phyloP scores from a whole-genome alignment of 2,113 vertebrate species.

The Gambusia affinis region DNA sequence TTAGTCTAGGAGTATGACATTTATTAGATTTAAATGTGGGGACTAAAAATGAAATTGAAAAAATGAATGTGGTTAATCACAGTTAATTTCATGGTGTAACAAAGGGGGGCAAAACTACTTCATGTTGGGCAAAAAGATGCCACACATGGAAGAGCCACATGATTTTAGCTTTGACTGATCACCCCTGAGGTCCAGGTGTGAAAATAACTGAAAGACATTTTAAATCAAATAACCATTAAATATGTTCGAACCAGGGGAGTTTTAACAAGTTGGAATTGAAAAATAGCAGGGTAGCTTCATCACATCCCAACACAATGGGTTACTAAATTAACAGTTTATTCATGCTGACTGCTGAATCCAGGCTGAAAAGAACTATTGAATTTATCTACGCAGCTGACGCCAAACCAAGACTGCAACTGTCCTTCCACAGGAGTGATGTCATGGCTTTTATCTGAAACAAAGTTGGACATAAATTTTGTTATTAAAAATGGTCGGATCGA shows the following conservation, averaged over 20 bases:
- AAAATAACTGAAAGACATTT: background rate
- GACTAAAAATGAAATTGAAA: background rate
- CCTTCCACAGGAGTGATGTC: slow-evolving; percentile 3
- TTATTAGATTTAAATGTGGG: background rate
- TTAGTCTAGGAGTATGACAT: background rate
- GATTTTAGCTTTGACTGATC: background rate
- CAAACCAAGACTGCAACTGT: background rate
- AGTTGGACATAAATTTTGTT: background rate
- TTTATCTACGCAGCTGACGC: background rate
- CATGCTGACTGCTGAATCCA: background rate
- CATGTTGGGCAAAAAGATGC: background rate
- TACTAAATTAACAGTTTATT: slow-evolving; percentile 13
- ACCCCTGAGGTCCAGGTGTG: background rate
- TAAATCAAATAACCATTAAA: background rate
- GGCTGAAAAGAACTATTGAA: background rate
- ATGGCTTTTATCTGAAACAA: background rate
- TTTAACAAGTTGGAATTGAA: background rate
- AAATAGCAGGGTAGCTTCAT: slow-evolving; percentile 1
- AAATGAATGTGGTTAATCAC: background rate
- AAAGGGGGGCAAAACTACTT: background rate
- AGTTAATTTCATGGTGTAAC: background rate
- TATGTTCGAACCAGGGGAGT: background rate
- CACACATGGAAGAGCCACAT: background rate
- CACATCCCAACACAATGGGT: background rate
- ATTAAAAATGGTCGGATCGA: background rate